A percentile compares a stretch with the other conserved stretches of the same genome.
Evolutionary conservation across 2,113 vertebrate species (phyloP).

Genomic region (Chaetops frenatus): DNA sequence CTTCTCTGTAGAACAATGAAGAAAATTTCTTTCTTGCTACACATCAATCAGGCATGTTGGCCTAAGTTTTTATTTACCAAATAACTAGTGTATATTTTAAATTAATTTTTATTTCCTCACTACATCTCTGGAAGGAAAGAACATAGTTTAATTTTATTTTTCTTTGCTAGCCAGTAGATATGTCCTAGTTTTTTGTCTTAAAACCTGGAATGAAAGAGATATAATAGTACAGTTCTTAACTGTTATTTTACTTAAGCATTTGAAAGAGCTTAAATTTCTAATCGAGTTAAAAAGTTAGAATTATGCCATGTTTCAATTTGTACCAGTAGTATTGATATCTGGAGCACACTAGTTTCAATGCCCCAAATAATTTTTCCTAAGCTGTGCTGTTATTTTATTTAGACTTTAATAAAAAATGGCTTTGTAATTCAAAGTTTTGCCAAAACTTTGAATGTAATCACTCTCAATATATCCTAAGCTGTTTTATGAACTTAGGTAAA

Average conservation of each 20-base stretch:
- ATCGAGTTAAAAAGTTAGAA: background rate
- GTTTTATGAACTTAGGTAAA: background rate
- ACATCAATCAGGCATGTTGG: background rate
- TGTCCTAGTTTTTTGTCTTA: background rate
- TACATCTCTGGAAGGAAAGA: background rate
- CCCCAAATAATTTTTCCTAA: background rate
- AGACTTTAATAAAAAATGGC: background rate
- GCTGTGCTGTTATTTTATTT: background rate
- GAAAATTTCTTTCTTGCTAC: background rate
- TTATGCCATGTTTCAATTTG: background rate
- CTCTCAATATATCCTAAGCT: background rate
- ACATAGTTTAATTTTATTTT: background rate
- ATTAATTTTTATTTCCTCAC: background rate
- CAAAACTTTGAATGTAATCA: background rate
- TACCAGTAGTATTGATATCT: background rate
- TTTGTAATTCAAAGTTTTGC: background rate
- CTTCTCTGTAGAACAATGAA: background rate
- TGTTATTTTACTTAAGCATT: background rate
- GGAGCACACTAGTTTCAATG: background rate
- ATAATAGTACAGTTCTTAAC: background rate
- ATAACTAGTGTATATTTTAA: background rate
- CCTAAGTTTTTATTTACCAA: background rate
- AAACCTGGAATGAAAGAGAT: background rate
- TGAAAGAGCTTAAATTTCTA: background rate
- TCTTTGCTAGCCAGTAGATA: background rate